Percentiles rank a stretch among this genome's conserved stretches.
Conservation (phyloP, 2,113 vertebrate species). For the Gasterosteus nipponicus region DNA sequence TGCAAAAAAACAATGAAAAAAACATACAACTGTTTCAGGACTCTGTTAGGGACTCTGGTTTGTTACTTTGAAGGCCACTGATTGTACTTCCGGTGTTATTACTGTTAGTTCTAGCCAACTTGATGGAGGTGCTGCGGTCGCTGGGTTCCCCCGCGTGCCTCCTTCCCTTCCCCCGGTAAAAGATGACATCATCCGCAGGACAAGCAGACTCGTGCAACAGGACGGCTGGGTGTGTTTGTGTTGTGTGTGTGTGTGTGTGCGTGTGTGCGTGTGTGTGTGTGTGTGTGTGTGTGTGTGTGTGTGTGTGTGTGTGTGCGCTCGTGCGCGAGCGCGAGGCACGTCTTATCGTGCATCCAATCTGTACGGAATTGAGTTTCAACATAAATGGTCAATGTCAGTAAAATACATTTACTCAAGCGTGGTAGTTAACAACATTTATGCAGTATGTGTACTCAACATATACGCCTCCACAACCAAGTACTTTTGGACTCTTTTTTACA, state of each 20-base stretch:
- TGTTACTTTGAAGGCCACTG: constrained; percentile 26
- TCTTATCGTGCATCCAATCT: neutral
- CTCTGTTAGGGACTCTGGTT: too few species aligned
- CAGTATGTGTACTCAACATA: neutral
- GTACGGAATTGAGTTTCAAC: neutral
- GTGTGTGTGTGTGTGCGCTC: too few species aligned
- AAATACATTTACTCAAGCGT: neutral
- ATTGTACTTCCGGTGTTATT: constrained; percentile 14
- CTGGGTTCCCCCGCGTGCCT: constrained; percentile 56
- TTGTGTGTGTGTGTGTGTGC: too few species aligned
- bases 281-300: too few species aligned
- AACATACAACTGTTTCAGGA: neutral
- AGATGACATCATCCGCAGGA: constrained; percentile 77
- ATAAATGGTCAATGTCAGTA: neutral
- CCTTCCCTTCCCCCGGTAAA: constrained; percentile 49
- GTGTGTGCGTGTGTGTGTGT: too few species aligned
- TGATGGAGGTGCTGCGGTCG: constrained; percentile 46
- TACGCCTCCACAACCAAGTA: neutral
- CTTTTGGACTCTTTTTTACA: neutral
- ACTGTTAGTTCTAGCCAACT: neutral
- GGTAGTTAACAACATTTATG: neutral
- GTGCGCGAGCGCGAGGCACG: too few species aligned
- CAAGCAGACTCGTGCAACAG: constrained; percentile 61
- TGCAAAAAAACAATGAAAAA: too few species aligned
- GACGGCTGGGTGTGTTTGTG: constrained; percentile 58